Evolutionary conservation across 2,113 vertebrate genomes (phyloP).

Genomic region (Saccopteryx bilineata): DNA sequence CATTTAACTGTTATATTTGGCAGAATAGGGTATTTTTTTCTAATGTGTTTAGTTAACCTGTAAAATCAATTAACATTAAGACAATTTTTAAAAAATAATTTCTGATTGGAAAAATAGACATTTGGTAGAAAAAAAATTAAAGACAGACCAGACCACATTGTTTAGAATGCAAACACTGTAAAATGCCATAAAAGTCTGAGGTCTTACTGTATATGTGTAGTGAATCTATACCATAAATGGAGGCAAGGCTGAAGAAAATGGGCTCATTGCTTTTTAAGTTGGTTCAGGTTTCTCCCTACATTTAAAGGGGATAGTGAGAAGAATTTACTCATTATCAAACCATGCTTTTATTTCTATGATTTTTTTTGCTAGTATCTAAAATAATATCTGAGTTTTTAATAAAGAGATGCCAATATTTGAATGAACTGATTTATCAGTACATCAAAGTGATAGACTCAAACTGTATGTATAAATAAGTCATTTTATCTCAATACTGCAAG

Average conservation of each 20-base stretch:
- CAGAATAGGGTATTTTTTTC: background rate
- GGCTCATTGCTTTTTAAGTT: background rate
- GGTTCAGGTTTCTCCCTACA: slow-evolving; percentile 21
- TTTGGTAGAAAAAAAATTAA: slow-evolving; percentile 24
- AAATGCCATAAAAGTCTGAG: slow-evolving; percentile 44
- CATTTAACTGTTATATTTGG: slow-evolving; percentile 54
- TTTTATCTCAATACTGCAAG: background rate
- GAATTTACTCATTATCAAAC: background rate
- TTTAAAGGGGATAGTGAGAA: background rate
- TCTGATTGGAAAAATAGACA: slow-evolving; percentile 56
- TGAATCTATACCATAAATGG: background rate
- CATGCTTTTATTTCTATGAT: background rate
- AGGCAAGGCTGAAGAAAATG: slow-evolving; percentile 9
- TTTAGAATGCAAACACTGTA: slow-evolving; percentile 66
- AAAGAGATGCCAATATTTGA: background rate
- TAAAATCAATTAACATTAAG: slow-evolving; percentile 71
- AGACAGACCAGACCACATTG: slow-evolving; percentile 6
- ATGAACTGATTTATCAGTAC: background rate
- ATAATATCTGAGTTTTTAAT: slow-evolving; percentile 2
- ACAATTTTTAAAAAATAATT: slow-evolving; percentile 57
- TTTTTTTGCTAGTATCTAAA: background rate
- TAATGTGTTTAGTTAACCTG: slow-evolving; percentile 70
- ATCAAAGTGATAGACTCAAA: background rate
- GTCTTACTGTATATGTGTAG: slow-evolving; percentile 48
- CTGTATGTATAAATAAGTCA: background rate